A percentile compares a stretch with the other conserved stretches of the same genome.
Evolutionary conservation across 2,888 invertebrate genomes (phyloP).

Genomic region (Epinotia nisella): DNA sequence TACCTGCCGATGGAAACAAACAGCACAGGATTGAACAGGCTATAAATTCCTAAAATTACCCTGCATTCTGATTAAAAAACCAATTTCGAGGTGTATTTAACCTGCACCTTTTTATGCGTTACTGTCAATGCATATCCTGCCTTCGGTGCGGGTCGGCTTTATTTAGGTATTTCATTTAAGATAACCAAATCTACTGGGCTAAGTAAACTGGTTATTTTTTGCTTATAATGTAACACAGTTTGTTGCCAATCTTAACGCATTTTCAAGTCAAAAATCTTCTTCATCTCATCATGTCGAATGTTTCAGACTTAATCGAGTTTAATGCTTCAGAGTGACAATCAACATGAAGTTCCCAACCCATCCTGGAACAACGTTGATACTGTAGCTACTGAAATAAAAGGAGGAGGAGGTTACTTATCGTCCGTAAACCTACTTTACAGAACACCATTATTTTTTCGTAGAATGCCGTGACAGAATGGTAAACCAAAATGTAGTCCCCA

Average conservation of each 20-base stretch:
- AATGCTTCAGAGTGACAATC: no score
- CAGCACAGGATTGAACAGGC: slow-evolving; percentile 72
- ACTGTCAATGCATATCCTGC: slow-evolving; percentile 39
- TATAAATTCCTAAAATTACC: slow-evolving; percentile 76
- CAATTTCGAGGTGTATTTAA: slow-evolving; percentile 65
- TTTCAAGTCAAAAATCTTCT: not conserved
- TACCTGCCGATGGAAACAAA: slow-evolving; percentile 79
- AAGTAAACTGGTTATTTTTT: slow-evolving; percentile 3
- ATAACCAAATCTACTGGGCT: slow-evolving; percentile 12
- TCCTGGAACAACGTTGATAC: no score
- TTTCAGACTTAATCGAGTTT: not conserved
- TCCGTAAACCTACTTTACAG: no score
- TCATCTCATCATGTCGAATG: not conserved
- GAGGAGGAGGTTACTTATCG: no score
- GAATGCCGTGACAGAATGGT: no score
- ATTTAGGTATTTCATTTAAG: slow-evolving; percentile 15
- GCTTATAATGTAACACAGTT: not conserved
- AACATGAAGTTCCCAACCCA: no score
- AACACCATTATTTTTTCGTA: no score
- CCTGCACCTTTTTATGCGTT: slow-evolving; percentile 41
- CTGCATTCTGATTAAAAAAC: slow-evolving; percentile 75
- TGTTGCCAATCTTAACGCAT: not conserved
- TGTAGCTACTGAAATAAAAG: no score
- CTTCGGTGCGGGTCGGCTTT: slow-evolving; percentile 4
- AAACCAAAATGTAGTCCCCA: no score